phyloP scores from a whole-genome alignment of 1,140 invertebrate genomes.

The Drusus annulatus region DNA sequence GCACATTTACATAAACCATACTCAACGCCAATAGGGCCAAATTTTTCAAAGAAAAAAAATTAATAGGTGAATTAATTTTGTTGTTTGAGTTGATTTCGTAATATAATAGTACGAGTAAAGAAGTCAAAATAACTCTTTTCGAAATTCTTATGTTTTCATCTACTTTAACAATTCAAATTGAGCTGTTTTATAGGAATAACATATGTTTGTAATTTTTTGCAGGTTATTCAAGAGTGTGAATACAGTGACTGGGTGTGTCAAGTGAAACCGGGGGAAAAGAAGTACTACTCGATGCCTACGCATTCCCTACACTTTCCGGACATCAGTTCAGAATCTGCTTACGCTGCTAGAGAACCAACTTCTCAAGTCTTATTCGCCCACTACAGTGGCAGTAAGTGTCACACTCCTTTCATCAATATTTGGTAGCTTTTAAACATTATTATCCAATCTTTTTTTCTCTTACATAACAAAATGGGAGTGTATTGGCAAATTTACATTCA shows the following conservation, averaged over 20 bases:
- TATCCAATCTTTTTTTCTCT: background rate
- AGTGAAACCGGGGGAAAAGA: constrained; percentile 55
- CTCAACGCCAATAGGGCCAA: too few relatives aligned
- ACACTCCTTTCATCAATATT: background rate
- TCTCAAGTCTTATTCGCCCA: constrained; percentile 52
- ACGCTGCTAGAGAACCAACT: background rate
- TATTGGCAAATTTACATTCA: background rate
- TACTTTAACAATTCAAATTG: background rate
- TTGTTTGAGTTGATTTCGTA: background rate
- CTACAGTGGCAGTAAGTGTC: constrained; percentile 33
- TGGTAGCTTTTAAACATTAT: background rate
- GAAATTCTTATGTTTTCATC: background rate
- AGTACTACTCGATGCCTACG: constrained; percentile 64
- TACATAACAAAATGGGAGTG: background rate
- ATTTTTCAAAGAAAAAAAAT: too few relatives aligned
- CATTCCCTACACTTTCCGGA: constrained; percentile 64
- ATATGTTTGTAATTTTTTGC: background rate
- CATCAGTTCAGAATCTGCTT: background rate
- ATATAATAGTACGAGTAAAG: background rate
- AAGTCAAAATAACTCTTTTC: background rate
- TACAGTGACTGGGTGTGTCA: constrained; percentile 63
- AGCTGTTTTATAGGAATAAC: background rate
- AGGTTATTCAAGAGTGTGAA: constrained; percentile 43
- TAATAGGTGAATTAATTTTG: too few relatives aligned
- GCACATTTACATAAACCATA: too few relatives aligned